Conservation (phyloP, 2,888 invertebrate species). For the Acanthosepion pharaonis region DNA sequence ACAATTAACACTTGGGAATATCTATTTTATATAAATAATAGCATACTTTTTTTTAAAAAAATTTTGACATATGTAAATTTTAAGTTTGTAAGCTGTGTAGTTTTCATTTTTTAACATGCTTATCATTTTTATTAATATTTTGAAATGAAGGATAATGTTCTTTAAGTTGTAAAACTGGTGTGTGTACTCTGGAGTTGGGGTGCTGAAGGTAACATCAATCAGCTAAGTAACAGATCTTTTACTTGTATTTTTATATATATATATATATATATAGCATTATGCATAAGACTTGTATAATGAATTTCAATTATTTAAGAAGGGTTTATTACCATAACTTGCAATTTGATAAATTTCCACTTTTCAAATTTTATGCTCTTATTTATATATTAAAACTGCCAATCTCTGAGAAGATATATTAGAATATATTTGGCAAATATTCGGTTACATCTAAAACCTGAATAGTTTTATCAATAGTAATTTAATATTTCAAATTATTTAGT, state of each 20-base stretch:
- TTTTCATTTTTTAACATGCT: neutral
- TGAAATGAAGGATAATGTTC: neutral
- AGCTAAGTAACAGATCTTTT: no score
- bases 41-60: neutral
- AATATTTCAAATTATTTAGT: neutral
- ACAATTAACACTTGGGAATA: neutral
- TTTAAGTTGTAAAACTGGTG: neutral
- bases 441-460: neutral
- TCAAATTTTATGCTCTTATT: neutral
- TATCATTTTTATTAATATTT: conserved; percentile 6
- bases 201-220: no score
- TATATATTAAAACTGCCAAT: neutral
- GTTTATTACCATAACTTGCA: neutral
- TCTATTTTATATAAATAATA: neutral
- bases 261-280: no score
- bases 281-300: neutral
- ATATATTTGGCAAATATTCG: neutral
- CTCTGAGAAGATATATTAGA: neutral
- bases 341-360: no score
- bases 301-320: neutral
- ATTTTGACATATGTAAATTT: neutral
- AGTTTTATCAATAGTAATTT: neutral
- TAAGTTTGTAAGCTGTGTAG: no score
- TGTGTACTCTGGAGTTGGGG: no score
- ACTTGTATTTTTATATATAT: neutral